phyloP scores from a whole-genome alignment of 2,888 invertebrate species.

The Geotrupes spiniger region DNA sequence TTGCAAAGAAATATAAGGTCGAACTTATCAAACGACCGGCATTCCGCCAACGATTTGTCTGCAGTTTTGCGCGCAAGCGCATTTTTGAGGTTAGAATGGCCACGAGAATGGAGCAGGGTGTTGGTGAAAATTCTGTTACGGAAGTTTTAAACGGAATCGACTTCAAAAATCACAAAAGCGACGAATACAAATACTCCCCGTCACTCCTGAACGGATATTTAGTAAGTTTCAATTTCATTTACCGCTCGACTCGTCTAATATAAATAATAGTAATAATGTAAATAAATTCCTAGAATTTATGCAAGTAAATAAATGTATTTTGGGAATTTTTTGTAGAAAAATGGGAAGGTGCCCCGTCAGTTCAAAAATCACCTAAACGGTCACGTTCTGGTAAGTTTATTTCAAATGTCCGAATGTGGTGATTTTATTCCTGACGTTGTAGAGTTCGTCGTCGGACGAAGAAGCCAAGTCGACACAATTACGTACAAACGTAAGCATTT shows the following conservation, averaged over 20 bases:
- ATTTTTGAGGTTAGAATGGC: constrained; percentile 27
- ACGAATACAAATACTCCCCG: constrained; percentile 22
- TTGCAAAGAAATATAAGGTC: constrained; percentile 15
- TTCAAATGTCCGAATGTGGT: too few species aligned
- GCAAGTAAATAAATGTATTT: not conserved
- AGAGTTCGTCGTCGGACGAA: constrained; percentile 27
- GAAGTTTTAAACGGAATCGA: constrained; percentile 29
- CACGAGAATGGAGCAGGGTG: constrained; percentile 31
- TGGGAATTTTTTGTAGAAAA: constrained; percentile 13
- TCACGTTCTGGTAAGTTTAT: constrained; percentile 21
- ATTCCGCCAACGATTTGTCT: constrained; percentile 18
- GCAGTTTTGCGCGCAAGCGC: constrained; percentile 25
- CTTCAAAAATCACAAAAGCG: constrained; percentile 23
- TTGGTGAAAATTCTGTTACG: constrained; percentile 27
- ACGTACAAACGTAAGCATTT: constrained; percentile 8
- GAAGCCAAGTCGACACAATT: constrained; percentile 18
- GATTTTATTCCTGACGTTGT: not conserved
- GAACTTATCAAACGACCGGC: constrained; percentile 23
- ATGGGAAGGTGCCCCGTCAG: constrained; percentile 15
- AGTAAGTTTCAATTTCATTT: constrained; percentile 24
- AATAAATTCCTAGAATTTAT: not conserved
- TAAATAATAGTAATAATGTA: constrained; percentile 3
- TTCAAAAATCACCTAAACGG: constrained; percentile 21
- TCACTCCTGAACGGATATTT: constrained; percentile 30
- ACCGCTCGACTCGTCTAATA: not conserved